Evolutionary conservation across 2,797 vertebrate genomes (phyloP).

Genomic region (Gymnopithys bicolor): DNA sequence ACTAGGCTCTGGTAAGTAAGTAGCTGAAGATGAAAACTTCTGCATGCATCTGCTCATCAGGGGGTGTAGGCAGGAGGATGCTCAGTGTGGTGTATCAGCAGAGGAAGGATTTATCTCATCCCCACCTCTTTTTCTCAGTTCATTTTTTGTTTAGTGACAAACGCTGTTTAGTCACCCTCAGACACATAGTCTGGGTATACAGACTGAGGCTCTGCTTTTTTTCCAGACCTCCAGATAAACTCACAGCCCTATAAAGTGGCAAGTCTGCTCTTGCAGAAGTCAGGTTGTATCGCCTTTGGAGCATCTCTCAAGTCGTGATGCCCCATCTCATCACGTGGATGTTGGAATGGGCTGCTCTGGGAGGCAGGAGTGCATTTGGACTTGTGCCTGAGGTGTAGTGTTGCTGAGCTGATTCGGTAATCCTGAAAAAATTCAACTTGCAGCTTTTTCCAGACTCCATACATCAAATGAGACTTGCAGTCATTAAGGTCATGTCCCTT

Average conservation of each 20-base stretch:
- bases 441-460: constrained; percentile 4
- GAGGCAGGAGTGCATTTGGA: neutral
- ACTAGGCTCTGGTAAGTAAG: constrained; percentile 31
- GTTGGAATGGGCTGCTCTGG: accelerated
- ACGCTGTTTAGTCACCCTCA: neutral
- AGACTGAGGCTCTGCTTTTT: neutral
- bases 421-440: neutral
- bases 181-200: accelerated
- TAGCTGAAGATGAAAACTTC: constrained; percentile 54
- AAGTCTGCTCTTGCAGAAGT: neutral
- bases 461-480: neutral
- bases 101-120: neutral
- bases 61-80: neutral
- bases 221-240: neutral
- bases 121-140: neutral
- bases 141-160: neutral
- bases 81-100: neutral
- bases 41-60: neutral
- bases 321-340: neutral
- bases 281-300: accelerated
- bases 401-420: neutral
- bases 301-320: accelerated
- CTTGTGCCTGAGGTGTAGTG: neutral
- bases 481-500: neutral
- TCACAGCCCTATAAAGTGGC: neutral